A percentile compares a stretch with the other conserved stretches of the same genome.
Conservation (phyloP, 2,797 vertebrate genomes). For the Sebastes matsubarae region DNA sequence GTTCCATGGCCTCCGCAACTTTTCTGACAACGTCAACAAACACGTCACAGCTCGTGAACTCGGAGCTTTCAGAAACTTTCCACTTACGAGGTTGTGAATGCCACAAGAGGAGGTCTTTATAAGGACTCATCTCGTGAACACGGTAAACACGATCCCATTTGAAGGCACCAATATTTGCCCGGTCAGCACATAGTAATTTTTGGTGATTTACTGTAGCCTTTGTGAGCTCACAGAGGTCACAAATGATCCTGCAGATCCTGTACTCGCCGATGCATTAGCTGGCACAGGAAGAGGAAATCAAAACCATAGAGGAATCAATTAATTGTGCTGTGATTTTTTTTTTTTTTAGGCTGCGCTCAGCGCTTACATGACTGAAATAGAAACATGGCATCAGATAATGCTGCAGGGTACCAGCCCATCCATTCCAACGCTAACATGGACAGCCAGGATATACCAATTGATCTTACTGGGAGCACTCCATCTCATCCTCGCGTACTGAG, state of each 20-base stretch:
- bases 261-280: slow-evolving; percentile 39
- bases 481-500: slow-evolving; percentile 13
- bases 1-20: too few relatives aligned
- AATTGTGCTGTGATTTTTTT: slow-evolving; percentile 49
- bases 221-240: slow-evolving; percentile 32
- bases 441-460: slow-evolving; percentile 58
- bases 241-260: slow-evolving; percentile 33
- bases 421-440: slow-evolving; percentile 17
- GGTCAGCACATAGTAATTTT: slow-evolving; percentile 35
- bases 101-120: too few relatives aligned
- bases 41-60: too few relatives aligned
- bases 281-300: slow-evolving; percentile 68
- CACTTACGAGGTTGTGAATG: too few relatives aligned
- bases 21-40: too few relatives aligned
- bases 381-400: slow-evolving; percentile 66
- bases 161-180: background rate
- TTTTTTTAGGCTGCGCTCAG: slow-evolving; percentile 41
- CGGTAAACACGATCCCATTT: too few relatives aligned
- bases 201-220: slow-evolving; percentile 17
- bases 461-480: slow-evolving; percentile 45
- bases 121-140: too few relatives aligned
- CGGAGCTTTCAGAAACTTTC: fast-evolving
- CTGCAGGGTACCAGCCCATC: slow-evolving; percentile 64
- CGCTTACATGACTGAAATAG: slow-evolving; percentile 72
- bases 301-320: slow-evolving; percentile 71